Conservation (phyloP, 2,888 invertebrate species). For the Callimorpha dominula region DNA sequence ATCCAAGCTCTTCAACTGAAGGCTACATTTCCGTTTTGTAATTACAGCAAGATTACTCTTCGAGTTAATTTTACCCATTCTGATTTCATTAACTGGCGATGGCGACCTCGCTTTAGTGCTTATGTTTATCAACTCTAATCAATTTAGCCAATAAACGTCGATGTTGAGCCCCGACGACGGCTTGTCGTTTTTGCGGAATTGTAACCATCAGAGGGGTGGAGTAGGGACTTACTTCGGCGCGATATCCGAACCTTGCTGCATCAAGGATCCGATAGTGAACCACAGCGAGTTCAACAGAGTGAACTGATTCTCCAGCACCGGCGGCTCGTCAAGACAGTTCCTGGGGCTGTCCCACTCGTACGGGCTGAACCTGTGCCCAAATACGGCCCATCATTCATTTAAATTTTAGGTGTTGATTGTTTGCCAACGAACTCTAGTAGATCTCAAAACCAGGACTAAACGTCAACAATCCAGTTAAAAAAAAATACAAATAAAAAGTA, state of each 20-base stretch:
- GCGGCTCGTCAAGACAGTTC: constrained; percentile 94
- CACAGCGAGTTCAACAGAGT: constrained; percentile 96
- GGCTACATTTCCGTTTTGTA: constrained; percentile 76
- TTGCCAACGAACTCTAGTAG: constrained; percentile 40
- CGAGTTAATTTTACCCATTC: constrained; percentile 46
- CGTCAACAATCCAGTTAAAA: no score
- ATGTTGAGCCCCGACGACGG: constrained; percentile 28
- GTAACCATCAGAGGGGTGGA: constrained; percentile 67
- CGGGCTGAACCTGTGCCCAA: constrained; percentile 93
- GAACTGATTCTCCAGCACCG: constrained; percentile 96
- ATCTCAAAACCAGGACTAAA: constrained; percentile 43
- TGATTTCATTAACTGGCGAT: constrained; percentile 34
- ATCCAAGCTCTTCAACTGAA: constrained; percentile 73
- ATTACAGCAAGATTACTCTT: constrained; percentile 54
- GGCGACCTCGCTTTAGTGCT: constrained; percentile 15
- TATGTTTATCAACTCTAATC: constrained; percentile 21
- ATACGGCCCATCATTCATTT: constrained; percentile 71
- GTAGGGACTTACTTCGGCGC: constrained; percentile 93
- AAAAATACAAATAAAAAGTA: no score
- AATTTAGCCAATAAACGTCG: constrained; percentile 17
- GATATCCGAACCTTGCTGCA: constrained; percentile 97
- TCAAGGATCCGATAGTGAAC: constrained; percentile 97
- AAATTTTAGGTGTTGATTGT: constrained; percentile 35
- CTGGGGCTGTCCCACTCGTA: constrained; percentile 97
- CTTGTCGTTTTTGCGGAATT: constrained; percentile 56